Percentiles rank a stretch among this genome's conserved stretches.
Conservation (phyloP, 30 jellyfish, hydroid and myxozoan species). For the Mastigias papua region DNA sequence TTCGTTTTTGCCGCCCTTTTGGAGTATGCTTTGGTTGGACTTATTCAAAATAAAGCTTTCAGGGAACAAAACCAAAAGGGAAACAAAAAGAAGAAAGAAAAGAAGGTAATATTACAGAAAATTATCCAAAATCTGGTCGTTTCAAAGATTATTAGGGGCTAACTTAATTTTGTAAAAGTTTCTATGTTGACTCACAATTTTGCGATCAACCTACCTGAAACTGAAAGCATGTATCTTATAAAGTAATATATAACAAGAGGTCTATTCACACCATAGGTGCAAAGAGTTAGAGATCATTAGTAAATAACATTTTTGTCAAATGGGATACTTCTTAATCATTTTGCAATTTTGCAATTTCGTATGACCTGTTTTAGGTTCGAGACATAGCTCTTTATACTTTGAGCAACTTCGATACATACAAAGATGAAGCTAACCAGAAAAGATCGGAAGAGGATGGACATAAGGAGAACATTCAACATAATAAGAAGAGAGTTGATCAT, state of each 20-base stretch:
- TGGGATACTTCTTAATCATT: too few species aligned
- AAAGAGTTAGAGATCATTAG: too few species aligned
- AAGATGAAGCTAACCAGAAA: background rate
- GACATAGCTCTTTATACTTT: background rate
- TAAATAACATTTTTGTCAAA: too few species aligned
- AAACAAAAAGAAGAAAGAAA: background rate
- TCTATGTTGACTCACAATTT: too few species aligned
- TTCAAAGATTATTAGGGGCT: too few species aligned
- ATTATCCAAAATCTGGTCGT: too few species aligned
- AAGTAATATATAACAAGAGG: too few species aligned
- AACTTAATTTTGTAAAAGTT: too few species aligned
- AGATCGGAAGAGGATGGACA: background rate
- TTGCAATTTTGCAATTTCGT: too few species aligned
- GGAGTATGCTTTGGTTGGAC: slow-evolving; percentile 88
- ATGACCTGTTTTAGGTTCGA: background rate
- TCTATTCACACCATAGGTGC: too few species aligned
- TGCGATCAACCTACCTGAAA: too few species aligned
- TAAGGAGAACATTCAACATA: background rate
- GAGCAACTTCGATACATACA: background rate
- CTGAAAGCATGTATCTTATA: too few species aligned
- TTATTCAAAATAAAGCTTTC: background rate
- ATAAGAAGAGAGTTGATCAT: slow-evolving; percentile 23
- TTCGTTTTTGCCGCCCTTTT: slow-evolving; percentile 93
- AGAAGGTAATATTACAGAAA: background rate
- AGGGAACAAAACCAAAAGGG: background rate